Percentiles rank a stretch among this genome's conserved stretches.
phyloP scores from a whole-genome alignment of 2,797 vertebrate species.

The Sphaeramia orbicularis region DNA sequence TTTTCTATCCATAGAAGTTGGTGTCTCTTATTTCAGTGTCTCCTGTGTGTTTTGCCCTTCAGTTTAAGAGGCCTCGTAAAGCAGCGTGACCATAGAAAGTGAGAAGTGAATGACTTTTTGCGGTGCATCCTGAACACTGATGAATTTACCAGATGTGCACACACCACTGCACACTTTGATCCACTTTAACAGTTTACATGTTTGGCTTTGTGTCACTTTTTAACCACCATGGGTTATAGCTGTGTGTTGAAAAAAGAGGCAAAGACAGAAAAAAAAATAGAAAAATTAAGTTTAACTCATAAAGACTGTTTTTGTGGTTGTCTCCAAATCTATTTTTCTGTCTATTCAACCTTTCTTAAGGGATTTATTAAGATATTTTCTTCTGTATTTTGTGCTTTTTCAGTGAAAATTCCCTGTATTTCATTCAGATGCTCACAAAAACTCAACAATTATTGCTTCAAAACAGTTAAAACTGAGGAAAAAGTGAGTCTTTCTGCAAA shows the following conservation, averaged over 20 bases:
- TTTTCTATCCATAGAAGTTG: neutral
- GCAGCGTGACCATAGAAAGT: conserved; percentile 14
- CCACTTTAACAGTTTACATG: conserved; percentile 10
- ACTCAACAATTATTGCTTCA: too few relatives aligned
- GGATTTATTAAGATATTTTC: too few relatives aligned
- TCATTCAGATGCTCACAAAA: too few relatives aligned
- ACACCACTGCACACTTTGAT: neutral
- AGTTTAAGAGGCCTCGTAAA: conserved; percentile 26
- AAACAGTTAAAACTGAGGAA: too few relatives aligned
- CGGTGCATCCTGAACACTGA: conserved; percentile 9
- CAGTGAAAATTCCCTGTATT: too few relatives aligned
- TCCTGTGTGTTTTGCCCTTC: neutral
- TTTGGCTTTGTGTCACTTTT: neutral
- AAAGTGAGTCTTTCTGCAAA: too few relatives aligned
- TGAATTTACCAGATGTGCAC: conserved; percentile 40
- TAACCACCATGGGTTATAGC: neutral
- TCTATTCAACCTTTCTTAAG: too few relatives aligned
- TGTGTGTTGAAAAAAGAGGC: neutral
- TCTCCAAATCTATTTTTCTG: too few relatives aligned
- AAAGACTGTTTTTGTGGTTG: too few relatives aligned
- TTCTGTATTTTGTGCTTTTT: too few relatives aligned
- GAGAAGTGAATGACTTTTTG: conserved; percentile 4
- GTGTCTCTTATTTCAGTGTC: conserved; percentile 3
- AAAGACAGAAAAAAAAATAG: too few relatives aligned
- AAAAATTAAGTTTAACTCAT: too few relatives aligned